These are phyloP conservation scores for Okamejei kenojei DNA, from an alignment of 2,797 vertebrate species.

Conservation along the genomic window DNA sequence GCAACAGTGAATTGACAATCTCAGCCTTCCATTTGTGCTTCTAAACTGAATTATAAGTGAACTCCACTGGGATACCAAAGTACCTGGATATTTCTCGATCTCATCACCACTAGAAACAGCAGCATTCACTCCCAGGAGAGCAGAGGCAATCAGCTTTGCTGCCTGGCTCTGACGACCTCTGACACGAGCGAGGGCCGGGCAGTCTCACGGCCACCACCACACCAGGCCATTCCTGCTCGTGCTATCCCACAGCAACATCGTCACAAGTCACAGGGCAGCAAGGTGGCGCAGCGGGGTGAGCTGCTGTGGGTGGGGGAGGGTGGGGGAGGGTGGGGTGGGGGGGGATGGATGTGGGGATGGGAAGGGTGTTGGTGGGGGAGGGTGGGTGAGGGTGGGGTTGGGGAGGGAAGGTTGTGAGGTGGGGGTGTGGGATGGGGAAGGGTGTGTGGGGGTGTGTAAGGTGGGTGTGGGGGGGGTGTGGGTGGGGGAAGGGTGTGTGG, in stretches of 20 bases:
- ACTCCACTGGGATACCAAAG: neutral
- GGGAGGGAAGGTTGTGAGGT: too few relatives aligned
- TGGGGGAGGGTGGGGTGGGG: too few relatives aligned
- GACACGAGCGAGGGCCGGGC: neutral
- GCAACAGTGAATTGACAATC: neutral
- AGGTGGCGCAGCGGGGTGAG: too few relatives aligned
- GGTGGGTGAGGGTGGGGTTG: too few relatives aligned
- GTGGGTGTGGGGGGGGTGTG: too few relatives aligned
- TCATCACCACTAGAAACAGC: neutral
- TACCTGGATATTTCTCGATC: neutral
- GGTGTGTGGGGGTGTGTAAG: too few relatives aligned
- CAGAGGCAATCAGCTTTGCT: neutral
- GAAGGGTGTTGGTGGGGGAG: too few relatives aligned
- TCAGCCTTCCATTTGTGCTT: neutral
- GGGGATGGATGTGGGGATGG: too few relatives aligned
- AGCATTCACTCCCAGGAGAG: neutral
- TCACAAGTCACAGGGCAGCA: neutral
- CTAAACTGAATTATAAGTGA: constrained; percentile 21
- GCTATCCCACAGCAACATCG: neutral
- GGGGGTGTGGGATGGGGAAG: too few relatives aligned
- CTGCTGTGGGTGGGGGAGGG: too few relatives aligned
- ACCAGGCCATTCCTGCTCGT: neutral
- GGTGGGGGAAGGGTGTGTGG: too few relatives aligned
- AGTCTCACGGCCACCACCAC: too few relatives aligned
- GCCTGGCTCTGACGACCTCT: neutral